Base-by-base conservation (phyloP, 2,113 vertebrate species). In the Dryoscopus gambensis region DNA sequence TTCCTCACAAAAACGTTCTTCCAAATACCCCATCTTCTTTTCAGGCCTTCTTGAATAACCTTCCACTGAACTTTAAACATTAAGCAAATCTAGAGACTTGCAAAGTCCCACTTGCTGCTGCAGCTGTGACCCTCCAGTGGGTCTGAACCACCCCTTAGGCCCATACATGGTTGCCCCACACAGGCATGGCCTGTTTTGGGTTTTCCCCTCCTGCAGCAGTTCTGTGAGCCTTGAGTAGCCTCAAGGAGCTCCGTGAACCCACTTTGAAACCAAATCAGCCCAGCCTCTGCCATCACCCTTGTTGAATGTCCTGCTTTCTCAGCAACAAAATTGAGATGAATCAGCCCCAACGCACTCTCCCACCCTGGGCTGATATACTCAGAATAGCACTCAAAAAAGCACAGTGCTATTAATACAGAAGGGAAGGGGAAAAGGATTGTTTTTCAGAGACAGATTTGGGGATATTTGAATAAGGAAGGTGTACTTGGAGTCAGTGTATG, bases 141-240 rank as follows among this genome's bases (percentile, higher is more conserved):
- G 21, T 56, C 35, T 68, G 65, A 90, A 23, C 9, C 7, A 7
- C 20, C 30, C 28, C 35, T 44, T 52, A 40, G 6, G 15, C 21
- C 42, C 39, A 18, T 11, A 22, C 24, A 3, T 19, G 35, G 19
- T 39, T 87, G 64, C 23, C 67, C 74, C 5, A 4, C 25, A 55
- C 31, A 52, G 42, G 7, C 24, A 24, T 23, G 60, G 49, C 7
- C 33, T 6, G 0, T 50, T 63, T 67, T 0, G 0, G 1, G 15
- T 69, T 53, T 63, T 30, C 16, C 55, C 6, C 7, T 60, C 39
- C 56, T 3, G 1, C 59, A 86, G 30, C 33, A 40, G 14, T 44
- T 67, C 57, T 68, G 40, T 49, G 63, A 76, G 70, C 47, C 47
- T 35, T 33, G 14, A 64, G n/a, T 11, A 76, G 24, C 50, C n/a